Conservation (phyloP, 2,797 vertebrate genomes). For the Aplochiton taeniatus region DNA sequence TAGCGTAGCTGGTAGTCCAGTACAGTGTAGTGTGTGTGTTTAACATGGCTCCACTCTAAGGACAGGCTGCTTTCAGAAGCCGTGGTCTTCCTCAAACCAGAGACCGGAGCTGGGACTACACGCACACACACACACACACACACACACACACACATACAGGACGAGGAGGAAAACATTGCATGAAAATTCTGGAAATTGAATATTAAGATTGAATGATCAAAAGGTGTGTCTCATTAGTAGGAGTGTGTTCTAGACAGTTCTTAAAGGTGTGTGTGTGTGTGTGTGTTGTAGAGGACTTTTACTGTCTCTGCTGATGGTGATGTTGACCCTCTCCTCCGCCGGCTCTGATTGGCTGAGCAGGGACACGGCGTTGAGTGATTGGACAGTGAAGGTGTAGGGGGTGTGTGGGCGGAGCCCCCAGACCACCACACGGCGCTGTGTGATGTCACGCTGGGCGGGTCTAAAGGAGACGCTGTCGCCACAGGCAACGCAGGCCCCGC, state of each 20-base stretch:
- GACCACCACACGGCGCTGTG: conserved; percentile 66
- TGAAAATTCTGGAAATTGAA: too few species aligned
- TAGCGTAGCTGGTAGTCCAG: conserved; percentile 86
- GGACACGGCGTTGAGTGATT: conserved; percentile 80
- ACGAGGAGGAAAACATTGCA: not conserved
- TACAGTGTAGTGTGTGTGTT: conserved; percentile 65
- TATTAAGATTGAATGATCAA: not conserved
- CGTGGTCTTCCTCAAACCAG: conserved; percentile 61
- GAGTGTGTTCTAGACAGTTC: too few species aligned
- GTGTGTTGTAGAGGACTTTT: conserved; percentile 43
- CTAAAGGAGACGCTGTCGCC: conserved; percentile 68
- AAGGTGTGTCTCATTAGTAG: not conserved
- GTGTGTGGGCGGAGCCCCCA: conserved; percentile 80
- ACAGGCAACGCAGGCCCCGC: conserved; percentile 65
- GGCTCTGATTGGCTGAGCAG: conserved; percentile 67
- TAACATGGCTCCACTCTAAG: conserved; percentile 72
- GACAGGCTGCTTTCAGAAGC: conserved; percentile 75
- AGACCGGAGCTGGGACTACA: conserved; percentile 79
- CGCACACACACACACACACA: conserved; percentile 40
- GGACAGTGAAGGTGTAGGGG: conserved; percentile 78
- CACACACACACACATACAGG: conserved; percentile 27
- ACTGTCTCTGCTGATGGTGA: conserved; percentile 85
- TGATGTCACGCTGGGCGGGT: conserved; percentile 62
- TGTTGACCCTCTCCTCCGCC: conserved; percentile 71
- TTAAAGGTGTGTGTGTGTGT: not conserved